A percentile compares a stretch with the other conserved stretches of the same genome.
Conservation (phyloP, 2,797 vertebrate species). For the Lophius americanus region DNA sequence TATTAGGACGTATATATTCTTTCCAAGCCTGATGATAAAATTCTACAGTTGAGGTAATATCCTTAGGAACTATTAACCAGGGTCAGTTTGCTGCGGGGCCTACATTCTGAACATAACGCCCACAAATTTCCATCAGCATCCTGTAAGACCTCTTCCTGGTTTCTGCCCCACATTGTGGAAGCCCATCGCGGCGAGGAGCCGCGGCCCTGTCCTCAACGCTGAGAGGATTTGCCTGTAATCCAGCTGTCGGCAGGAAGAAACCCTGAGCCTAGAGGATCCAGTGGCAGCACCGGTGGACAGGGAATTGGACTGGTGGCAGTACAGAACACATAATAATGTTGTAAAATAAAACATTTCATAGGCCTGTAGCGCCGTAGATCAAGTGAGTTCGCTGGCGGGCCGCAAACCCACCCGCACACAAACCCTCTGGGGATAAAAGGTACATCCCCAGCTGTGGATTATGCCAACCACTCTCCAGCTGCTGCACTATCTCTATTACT, state of each 20-base stretch:
- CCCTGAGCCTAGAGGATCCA: conserved; percentile 52
- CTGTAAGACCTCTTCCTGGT: conserved; percentile 41
- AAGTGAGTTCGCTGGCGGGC: conserved; percentile 47
- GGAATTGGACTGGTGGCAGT: conserved; percentile 48
- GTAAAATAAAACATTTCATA: conserved; percentile 58
- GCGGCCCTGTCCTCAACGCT: conserved; percentile 57
- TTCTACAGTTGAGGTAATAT: conserved; percentile 7
- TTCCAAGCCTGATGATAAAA: neutral
- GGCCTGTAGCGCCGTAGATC: conserved; percentile 47
- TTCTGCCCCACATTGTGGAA: conserved; percentile 41
- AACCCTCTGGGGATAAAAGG: conserved; percentile 13
- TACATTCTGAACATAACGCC: conserved; percentile 27
- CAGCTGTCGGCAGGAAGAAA: conserved; percentile 58
- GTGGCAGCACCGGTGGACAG: conserved; percentile 36
- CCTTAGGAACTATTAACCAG: conserved; percentile 12
- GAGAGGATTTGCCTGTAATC: conserved; percentile 78
- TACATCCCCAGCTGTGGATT: conserved; percentile 29
- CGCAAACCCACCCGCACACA: conserved; percentile 40
- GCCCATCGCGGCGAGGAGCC: conserved; percentile 42
- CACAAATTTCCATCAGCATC: conserved; percentile 20
- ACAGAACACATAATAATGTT: conserved; percentile 38
- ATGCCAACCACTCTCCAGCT: conserved; percentile 18
- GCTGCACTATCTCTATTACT: conserved; percentile 19
- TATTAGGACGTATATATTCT: no score
- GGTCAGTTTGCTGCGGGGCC: neutral